phyloP scores from a whole-genome alignment of 37 sponge, comb jelly and placozoan genomes.

The Spongilla lacustris region DNA sequence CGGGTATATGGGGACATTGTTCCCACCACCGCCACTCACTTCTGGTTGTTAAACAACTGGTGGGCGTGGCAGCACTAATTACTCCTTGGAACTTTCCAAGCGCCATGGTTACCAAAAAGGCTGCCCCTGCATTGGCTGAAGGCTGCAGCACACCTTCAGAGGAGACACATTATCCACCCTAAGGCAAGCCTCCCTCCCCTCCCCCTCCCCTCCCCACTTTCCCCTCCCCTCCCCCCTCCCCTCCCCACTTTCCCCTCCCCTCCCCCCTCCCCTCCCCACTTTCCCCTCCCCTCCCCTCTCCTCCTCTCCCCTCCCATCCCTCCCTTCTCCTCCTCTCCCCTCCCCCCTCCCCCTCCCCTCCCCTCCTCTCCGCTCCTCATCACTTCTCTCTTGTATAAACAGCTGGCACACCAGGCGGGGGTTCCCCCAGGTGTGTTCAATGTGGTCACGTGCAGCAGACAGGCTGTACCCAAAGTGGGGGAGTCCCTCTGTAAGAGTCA shows the following conservation, averaged over 20 bases:
- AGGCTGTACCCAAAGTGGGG: conserved; percentile 47
- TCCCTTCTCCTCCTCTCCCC: neutral
- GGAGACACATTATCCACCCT: no score
- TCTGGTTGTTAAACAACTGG: conserved; percentile 75
- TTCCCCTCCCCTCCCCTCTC: neutral
- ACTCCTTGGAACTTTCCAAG: conserved; percentile 98
- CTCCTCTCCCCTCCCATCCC: neutral
- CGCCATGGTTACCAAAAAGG: conserved; percentile 87
- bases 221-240: no score
- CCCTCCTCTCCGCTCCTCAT: no score
- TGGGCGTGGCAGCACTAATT: conserved; percentile 88
- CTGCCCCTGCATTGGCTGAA: conserved; percentile 91
- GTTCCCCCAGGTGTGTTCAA: conserved; percentile 93
- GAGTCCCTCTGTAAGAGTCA: conserved; percentile 49
- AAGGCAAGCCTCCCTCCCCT: conserved; percentile 44
- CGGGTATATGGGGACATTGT: conserved; percentile 78
- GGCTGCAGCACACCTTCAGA: conserved; percentile 95
- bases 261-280: no score
- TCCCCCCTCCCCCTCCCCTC: no score
- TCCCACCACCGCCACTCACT: conserved; percentile 51
- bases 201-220: neutral
- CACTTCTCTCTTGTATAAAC: no score
- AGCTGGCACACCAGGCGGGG: conserved; percentile 81
- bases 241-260: no score
- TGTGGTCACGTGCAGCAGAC: conserved; percentile 77